These are phyloP conservation scores for Caenorhabditis elegans DNA, from an alignment of 1,140 invertebrate species.

Conservation along the genomic window DNA sequence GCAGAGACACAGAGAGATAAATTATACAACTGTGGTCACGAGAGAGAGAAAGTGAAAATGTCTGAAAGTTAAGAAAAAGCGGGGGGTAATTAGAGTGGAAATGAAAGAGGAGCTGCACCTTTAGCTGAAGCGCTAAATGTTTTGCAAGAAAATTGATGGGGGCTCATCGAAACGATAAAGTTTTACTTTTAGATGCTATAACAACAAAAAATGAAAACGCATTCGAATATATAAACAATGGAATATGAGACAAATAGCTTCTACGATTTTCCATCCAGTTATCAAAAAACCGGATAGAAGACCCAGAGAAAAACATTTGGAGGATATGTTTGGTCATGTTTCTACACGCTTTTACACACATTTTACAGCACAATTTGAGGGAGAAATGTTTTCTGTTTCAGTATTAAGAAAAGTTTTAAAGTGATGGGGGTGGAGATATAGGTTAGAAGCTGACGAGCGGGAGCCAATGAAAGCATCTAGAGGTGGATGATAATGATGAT, in stretches of 20 bases:
- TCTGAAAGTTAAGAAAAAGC: background rate
- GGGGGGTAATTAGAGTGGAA: background rate
- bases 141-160: conserved; percentile 8
- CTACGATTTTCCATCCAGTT: no score
- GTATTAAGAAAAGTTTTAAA: no score
- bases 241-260: background rate
- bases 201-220: background rate
- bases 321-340: conserved; percentile 20
- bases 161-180: background rate
- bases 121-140: conserved; percentile 33
- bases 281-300: background rate
- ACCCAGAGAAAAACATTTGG: background rate
- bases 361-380: conserved; percentile 1
- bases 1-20: conserved; percentile 1
- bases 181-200: background rate
- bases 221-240: conserved; percentile 28
- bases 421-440: background rate
- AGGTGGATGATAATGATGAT: background rate
- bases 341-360: conserved; percentile 14
- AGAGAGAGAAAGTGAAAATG: background rate
- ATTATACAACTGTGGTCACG: background rate
- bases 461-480: conserved; percentile 13
- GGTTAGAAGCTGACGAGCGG: background rate
- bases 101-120: conserved; percentile 2
- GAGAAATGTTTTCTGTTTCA: background rate